Percentiles rank a stretch among this genome's conserved stretches.
phyloP scores from a whole-genome alignment of 1,140 invertebrate genomes.

The Cepaea nemoralis region DNA sequence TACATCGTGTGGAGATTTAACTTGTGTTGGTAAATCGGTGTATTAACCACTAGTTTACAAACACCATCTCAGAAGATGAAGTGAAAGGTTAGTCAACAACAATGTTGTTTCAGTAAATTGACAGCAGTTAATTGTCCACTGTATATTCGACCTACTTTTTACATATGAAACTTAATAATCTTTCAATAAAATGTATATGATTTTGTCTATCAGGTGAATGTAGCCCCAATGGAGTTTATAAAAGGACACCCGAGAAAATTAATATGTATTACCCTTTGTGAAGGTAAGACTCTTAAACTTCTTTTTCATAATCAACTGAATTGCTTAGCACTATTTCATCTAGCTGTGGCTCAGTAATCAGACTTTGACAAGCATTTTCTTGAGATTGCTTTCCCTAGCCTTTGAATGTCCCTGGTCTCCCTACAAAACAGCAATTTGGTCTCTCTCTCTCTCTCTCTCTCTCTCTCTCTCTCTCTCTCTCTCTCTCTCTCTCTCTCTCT shows the following conservation, averaged over 20 bases:
- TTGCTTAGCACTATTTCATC: neutral
- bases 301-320: neutral
- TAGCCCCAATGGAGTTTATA: neutral
- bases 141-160: too few relatives aligned
- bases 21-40: too few relatives aligned
- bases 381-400: neutral
- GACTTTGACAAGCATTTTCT: neutral
- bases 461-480: neutral
- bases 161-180: too few relatives aligned
- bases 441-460: neutral
- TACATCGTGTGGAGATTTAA: too few relatives aligned
- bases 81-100: too few relatives aligned
- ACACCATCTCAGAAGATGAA: too few relatives aligned
- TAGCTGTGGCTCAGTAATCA: neutral
- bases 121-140: too few relatives aligned
- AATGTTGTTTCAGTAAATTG: too few relatives aligned
- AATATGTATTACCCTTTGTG: neutral
- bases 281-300: neutral
- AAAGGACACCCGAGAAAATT: neutral
- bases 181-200: too few relatives aligned
- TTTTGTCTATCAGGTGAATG: too few relatives aligned
- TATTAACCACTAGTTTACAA: too few relatives aligned
- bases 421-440: neutral
- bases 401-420: too few relatives aligned
- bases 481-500: neutral